Conservation (phyloP, 2,797 vertebrate genomes). For the Coilia nasus region DNA sequence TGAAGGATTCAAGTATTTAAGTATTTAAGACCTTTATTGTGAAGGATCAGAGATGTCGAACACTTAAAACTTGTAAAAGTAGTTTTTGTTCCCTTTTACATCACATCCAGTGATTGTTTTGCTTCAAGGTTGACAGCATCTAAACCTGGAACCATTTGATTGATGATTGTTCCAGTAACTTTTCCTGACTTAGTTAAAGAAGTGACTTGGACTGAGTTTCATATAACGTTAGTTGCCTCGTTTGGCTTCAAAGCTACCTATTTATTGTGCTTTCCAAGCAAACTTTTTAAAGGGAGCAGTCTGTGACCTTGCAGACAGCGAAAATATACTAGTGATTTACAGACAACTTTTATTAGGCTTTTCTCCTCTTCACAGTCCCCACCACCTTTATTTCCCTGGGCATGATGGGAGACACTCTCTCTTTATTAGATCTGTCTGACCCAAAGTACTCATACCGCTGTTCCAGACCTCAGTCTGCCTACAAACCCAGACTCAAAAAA, state of each 20-base stretch:
- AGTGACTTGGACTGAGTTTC: background rate
- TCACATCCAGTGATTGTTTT: background rate
- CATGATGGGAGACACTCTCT: constrained; percentile 52
- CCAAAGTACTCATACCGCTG: background rate
- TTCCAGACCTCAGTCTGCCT: background rate
- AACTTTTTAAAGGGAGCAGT: constrained; percentile 13
- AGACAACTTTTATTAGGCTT: constrained; percentile 45
- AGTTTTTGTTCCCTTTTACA: background rate
- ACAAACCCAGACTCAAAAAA: background rate
- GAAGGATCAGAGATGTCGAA: background rate
- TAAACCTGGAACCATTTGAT: background rate
- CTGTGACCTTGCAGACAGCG: background rate
- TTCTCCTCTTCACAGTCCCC: constrained; percentile 13
- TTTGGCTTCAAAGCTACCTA: constrained; percentile 1
- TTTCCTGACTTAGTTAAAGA: background rate
- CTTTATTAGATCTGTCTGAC: constrained; percentile 44
- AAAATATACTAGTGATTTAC: background rate
- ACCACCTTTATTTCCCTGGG: constrained; percentile 54
- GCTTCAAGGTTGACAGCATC: background rate
- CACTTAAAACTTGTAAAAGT: background rate
- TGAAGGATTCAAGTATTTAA: no score
- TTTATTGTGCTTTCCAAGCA: background rate
- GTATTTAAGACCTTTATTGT: no score
- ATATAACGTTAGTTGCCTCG: background rate
- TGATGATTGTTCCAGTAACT: background rate